phyloP scores from a whole-genome alignment of 2,888 invertebrate species.

The Tipula helvola region DNA sequence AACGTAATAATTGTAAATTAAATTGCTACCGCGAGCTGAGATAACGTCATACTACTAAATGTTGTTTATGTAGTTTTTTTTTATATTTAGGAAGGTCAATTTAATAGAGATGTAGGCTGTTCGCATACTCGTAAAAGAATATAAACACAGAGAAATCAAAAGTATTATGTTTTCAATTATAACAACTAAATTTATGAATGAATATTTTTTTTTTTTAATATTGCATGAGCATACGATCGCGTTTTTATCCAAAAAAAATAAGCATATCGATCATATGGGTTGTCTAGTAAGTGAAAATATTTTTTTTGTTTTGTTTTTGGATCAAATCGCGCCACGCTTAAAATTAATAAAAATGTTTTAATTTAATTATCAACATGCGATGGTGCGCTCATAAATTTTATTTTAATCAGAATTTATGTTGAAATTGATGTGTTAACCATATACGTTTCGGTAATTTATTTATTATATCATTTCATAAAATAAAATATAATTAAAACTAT shows the following conservation, averaged over 20 bases:
- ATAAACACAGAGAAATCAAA: not conserved
- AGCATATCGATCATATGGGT: not conserved
- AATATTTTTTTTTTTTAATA: not conserved
- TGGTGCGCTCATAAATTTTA: not conserved
- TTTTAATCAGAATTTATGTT: not conserved
- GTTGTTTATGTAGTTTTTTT: not conserved
- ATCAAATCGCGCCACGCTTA: not conserved
- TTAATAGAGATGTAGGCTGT: not conserved
- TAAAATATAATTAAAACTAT: not conserved
- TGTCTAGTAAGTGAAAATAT: not conserved
- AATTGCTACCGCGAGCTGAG: not conserved
- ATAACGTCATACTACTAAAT: not conserved
- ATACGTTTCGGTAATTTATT: not conserved
- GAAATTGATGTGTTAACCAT: not conserved
- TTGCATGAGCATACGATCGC: not conserved
- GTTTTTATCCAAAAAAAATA: not conserved
- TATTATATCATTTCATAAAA: not conserved
- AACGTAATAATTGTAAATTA: not conserved
- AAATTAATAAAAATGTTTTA: not conserved
- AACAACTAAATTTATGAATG: not conserved
- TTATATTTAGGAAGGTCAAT: not conserved
- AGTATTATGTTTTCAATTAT: not conserved
- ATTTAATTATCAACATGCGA: not conserved
- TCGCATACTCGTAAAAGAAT: not conserved
- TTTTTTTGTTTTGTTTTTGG: not conserved